Percentiles rank a stretch among this genome's conserved stretches.
Conservation (phyloP, 2,797 vertebrate genomes). For the Danio aesculapii region DNA sequence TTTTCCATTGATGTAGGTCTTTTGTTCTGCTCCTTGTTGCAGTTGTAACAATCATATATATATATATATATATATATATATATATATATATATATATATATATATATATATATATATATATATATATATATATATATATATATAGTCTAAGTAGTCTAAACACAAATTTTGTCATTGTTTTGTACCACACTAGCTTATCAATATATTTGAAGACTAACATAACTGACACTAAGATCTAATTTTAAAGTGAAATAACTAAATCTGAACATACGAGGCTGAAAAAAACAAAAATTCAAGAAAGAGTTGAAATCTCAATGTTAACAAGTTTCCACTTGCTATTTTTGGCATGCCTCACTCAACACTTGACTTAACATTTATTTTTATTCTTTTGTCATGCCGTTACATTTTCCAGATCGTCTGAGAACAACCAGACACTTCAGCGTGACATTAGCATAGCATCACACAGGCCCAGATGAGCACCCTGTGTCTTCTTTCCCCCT, state of each 20-base stretch:
- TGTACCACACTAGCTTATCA: too few species aligned
- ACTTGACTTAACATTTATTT: constrained; percentile 18
- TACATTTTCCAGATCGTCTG: background rate
- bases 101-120: too few species aligned
- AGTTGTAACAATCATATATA: too few species aligned
- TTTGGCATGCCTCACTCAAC: constrained; percentile 4
- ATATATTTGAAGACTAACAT: too few species aligned
- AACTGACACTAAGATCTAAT: too few species aligned
- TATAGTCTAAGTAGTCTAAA: too few species aligned
- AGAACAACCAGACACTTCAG: constrained; percentile 8
- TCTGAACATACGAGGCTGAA: background rate
- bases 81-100: too few species aligned
- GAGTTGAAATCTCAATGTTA: background rate
- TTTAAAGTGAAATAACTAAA: background rate
- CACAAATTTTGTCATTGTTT: too few species aligned
- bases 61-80: too few species aligned
- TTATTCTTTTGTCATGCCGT: constrained; percentile 13
- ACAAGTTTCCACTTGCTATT: constrained; percentile 6
- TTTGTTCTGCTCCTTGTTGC: too few species aligned
- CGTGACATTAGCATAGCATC: constrained; percentile 12
- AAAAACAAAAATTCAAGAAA: background rate
- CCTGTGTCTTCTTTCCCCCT: background rate
- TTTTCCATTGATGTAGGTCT: too few species aligned
- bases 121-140: too few species aligned
- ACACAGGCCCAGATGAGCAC: background rate